Percentiles rank a stretch among this genome's conserved stretches.
phyloP scores from a whole-genome alignment of 2,113 vertebrate genomes.

The Rostratula benghalensis region DNA sequence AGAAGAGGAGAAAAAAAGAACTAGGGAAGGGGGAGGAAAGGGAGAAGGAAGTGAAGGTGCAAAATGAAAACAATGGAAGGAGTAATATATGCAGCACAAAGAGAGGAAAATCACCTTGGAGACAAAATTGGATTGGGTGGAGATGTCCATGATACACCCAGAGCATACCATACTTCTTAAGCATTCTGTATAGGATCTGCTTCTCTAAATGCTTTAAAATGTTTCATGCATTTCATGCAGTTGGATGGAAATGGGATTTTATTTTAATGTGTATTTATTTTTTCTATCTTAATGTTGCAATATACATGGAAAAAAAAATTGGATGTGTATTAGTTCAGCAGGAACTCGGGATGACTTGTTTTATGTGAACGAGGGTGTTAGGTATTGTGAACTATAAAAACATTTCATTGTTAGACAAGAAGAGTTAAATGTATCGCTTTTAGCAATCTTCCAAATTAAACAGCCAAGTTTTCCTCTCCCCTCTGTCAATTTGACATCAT shows the following conservation, averaged over 20 bases:
- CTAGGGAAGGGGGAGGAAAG: background rate
- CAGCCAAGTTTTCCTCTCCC: constrained; percentile 63
- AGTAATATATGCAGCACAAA: background rate
- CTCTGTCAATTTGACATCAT: constrained; percentile 67
- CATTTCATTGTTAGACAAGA: constrained; percentile 51
- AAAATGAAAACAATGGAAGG: background rate
- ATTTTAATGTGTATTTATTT: background rate
- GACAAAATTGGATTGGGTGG: background rate
- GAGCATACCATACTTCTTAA: background rate
- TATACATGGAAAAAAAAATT: background rate
- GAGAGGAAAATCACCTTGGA: background rate
- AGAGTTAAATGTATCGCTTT: constrained; percentile 61
- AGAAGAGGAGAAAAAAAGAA: background rate
- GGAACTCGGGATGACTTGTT: background rate
- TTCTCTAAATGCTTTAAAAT: background rate
- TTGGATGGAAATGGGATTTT: background rate
- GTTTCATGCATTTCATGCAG: background rate
- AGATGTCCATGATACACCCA: background rate
- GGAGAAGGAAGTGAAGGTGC: background rate
- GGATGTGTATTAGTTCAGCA: constrained; percentile 12
- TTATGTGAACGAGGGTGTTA: constrained; percentile 42
- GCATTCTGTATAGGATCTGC: background rate
- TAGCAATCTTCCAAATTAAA: constrained; percentile 71
- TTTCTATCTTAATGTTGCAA: background rate
- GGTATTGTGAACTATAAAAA: constrained; percentile 65